phyloP scores from a whole-genome alignment of 2,797 vertebrate species.

The Sebastes goodei region DNA sequence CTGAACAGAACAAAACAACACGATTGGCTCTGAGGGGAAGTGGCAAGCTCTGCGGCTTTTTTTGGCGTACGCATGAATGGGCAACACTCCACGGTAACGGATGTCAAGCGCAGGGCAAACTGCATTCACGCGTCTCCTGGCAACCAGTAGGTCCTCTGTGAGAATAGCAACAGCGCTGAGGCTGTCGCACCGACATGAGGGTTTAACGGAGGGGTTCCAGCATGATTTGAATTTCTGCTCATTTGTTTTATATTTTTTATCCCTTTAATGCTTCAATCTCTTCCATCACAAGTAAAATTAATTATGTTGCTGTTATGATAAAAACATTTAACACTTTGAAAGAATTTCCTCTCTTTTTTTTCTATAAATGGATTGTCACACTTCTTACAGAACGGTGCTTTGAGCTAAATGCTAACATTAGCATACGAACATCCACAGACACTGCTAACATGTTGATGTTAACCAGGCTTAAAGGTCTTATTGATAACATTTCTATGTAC shows the following conservation, averaged over 20 bases:
- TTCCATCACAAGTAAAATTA: neutral
- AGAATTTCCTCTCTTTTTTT: neutral
- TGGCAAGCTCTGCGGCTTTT: slow-evolving; percentile 18
- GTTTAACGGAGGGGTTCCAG: slow-evolving; percentile 44
- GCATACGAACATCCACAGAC: too few species aligned
- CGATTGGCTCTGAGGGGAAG: slow-evolving; percentile 9
- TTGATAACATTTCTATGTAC: too few species aligned
- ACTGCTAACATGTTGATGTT: neutral
- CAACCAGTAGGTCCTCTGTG: slow-evolving; percentile 18
- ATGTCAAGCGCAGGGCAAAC: slow-evolving; percentile 18
- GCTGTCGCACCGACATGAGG: rapidly evolving
- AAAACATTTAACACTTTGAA: neutral
- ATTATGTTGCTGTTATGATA: neutral
- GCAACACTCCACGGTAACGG: slow-evolving; percentile 3
- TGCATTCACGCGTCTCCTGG: slow-evolving; percentile 20
- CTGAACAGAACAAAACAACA: slow-evolving; percentile 19
- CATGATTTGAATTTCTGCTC: slow-evolving; percentile 20
- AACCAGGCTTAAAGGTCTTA: neutral
- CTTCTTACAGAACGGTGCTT: neutral
- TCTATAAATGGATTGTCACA: neutral
- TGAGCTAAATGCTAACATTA: too few species aligned
- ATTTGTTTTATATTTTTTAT: neutral
- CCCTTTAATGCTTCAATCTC: neutral
- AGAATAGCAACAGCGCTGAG: neutral
- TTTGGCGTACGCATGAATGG: slow-evolving; percentile 12